Evolutionary conservation across 2,888 invertebrate species (phyloP), one percentile per base, ranked within the genome.

Genomic region (Acrocyrtus sp.): DNA sequence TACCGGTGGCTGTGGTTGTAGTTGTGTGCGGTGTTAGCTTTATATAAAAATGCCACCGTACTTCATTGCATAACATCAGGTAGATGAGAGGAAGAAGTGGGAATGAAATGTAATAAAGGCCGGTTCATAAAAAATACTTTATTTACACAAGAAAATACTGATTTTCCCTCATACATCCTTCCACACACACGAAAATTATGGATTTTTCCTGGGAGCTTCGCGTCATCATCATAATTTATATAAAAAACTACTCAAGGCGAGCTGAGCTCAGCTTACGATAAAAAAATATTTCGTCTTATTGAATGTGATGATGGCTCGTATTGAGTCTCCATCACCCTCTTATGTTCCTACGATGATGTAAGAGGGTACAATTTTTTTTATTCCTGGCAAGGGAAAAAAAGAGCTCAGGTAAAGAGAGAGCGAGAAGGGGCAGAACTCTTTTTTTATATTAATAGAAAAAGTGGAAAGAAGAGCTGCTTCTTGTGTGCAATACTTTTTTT

Each of bases 1-100:
- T 62, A 60, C 62, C 34, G 34, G 34, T 34, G 34, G 6, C 12
- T 34, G 34, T n/a, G n/a, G n/a, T n/a, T n/a, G n/a, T n/a, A n/a
- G n/a, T n/a, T n/a, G n/a, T n/a, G 34, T 34, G 34, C 34, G 12
- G 12, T 34, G 34, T 34, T 34, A 12, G 34, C n/a, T n/a, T 34
- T 34, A 34, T n/a, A n/a, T 45, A 39, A 50, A 34, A 58, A 29
- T 69, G 61, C 58, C 72, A 72, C 72, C 51, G 65, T 57, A 63
- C 65, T 48, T 54, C 60, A 65, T 65, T 65, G 65, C 72, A 72
- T 72, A 54, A 54, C 60, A 72, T 72, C 72, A 72, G 65, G 65
- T 72, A 56, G 56, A 50, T 17, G 43, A 10, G 5, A 21, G 50
- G 45, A 45, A 10, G 45, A 39, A 39, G 12, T n/a, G 45, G 17